Base-by-base conservation (phyloP, 2,797 vertebrate genomes). In the Acropternis orthonyx region DNA sequence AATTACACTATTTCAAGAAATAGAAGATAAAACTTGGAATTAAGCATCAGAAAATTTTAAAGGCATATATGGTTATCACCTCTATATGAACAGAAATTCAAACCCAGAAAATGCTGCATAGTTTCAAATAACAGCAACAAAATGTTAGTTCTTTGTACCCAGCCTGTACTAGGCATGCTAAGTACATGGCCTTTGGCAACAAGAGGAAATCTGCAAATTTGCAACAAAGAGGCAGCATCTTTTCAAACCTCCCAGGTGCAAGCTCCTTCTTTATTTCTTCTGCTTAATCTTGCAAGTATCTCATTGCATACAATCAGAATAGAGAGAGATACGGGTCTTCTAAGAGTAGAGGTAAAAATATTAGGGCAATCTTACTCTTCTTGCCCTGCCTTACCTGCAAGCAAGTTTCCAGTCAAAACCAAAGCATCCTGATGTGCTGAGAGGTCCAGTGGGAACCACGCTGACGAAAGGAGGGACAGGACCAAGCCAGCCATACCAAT, bases 361-460 rank as follows among this genome's bases (percentile, higher is more conserved):
- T 4, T 17, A 48, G 12, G 9, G 59, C 7, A 74, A 63, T 12
- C 6, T 19, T 30, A 59, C 32, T 71, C 66, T 27, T 41, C 56
- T 75, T 74, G 43, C 43, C 76, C 13, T 67, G 67, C 67, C 65
- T 10, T 95, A 99, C 99, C 99, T 94, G 99, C 98, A 26, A 99
- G 98, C 95, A 99, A 97, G 96, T 99, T 99, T 87, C 99, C 99
- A 56, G 98, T 98, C 67, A 99, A 97, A 93, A 99, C 90, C 80
- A 99, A 98, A 73, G 99, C 99, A 68, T 99, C 99, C 92, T 99
- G 99, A 95, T 99, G 99, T 43, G 99, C 98, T 26, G 99, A 98
- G 43, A 99, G 98, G 92, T 99, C 99, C 85, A 99, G 96, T 0
- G 99, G 99, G 94, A 99, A 99, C 98, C 99, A 99, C 5, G 99